Base-by-base conservation (phyloP, 2,113 vertebrate species). In the Dipodomys stephensi region DNA sequence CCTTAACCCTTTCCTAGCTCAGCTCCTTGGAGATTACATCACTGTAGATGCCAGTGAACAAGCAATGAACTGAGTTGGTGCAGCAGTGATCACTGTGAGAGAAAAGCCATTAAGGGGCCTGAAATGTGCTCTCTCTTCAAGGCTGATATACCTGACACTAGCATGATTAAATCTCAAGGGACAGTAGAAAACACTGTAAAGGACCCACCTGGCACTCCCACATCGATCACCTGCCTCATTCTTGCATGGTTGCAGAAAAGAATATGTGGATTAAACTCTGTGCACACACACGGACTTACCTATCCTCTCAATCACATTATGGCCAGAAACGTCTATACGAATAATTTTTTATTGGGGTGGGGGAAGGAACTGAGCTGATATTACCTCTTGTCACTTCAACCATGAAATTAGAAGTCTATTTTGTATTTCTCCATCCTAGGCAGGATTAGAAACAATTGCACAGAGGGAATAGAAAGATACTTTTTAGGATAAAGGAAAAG, bases 381-480 rank as follows among this genome's bases (percentile, higher is more conserved):
- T 82, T 96, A 97, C 98, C 94, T 97, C 93, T 97, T 97, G 96
- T 97, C 92, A 97, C 83, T 92, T 97, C 96, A 97, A 90, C 87
- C 96, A 98, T 98, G 96, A 98, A 98, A 98, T 98, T 97, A 97
- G 97, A 97, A 97, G 96, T 92, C 84, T 89, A 74, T 97, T 97
- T 97, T 77, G 1, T 94, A 95, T 97, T 93, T 88, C 83, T 95
- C 83, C 84, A 91, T 93, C 91, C 71, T 93, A 89, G 74, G 87
- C 68, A 97, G 94, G 94, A 96, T 97, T 97, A 96, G 87, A 97
- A 89, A 57, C 93, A 95, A 71, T 74, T 53, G 93, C 95, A 95
- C 65, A 92, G 82, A 97, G 62, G 91, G 49, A 97, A 93, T 65
- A 97, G 87, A 95, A 83, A 97, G 96, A 92, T 90, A 72, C 44